These are phyloP conservation scores for Peromyscus attwateri DNA, from an alignment of 2,797 vertebrate species.

Conservation along the genomic window DNA sequence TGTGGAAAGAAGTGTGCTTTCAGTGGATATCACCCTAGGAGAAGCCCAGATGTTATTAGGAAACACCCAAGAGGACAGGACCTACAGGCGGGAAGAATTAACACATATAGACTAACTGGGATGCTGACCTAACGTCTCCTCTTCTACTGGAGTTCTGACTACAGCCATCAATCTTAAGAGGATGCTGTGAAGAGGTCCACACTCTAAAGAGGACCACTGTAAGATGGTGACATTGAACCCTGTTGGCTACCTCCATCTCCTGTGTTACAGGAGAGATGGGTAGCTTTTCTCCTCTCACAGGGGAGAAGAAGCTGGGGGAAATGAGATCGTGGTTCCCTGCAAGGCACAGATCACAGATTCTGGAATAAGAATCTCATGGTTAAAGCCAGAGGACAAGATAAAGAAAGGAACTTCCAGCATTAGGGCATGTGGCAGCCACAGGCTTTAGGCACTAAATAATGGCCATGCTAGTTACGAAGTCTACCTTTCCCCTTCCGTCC, in stretches of 20 bases:
- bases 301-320: background rate
- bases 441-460: too few relatives aligned
- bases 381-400: background rate
- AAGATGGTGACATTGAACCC: too few relatives aligned
- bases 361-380: background rate
- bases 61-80: background rate
- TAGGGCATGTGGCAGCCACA: rapidly evolving
- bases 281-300: background rate
- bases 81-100: background rate
- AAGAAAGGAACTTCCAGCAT: too few relatives aligned
- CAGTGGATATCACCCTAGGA: background rate
- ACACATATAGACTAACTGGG: background rate
- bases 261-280: background rate
- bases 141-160: background rate
- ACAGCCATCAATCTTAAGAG: background rate
- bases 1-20: background rate
- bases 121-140: background rate
- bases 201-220: background rate
- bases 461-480: background rate
- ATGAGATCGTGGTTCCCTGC: background rate
- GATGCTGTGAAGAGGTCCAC: background rate
- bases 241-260: background rate
- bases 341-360: background rate
- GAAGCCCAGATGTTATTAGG: background rate
- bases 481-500: background rate